phyloP scores from a whole-genome alignment of 1,140 invertebrate genomes.

The Rhysida immarginata region DNA sequence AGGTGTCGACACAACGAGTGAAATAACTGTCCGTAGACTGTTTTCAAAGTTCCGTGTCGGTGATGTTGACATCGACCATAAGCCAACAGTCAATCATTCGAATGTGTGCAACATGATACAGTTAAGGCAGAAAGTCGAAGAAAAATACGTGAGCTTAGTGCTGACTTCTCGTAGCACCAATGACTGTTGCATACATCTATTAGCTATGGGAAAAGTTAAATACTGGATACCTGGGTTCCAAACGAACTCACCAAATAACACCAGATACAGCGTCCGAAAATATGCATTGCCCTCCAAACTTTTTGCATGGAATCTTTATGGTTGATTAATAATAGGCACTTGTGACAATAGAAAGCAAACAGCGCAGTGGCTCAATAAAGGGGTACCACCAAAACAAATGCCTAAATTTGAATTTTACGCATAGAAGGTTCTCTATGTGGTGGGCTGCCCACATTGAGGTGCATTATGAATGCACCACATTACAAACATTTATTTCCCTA shows the following conservation, averaged over 20 bases:
- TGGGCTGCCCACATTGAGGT: not conserved
- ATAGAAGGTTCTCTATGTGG: not conserved
- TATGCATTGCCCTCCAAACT: not conserved
- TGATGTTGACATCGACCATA: not conserved
- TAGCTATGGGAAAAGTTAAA: not conserved
- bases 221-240: not conserved
- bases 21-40: not conserved
- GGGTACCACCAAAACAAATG: not conserved
- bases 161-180: not conserved
- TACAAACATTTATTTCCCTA: too few relatives aligned
- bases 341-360: not conserved
- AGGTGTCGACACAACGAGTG: not conserved
- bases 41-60: not conserved
- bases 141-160: not conserved
- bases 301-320: not conserved
- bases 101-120: not conserved
- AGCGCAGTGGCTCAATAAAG: not conserved
- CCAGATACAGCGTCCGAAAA: not conserved
- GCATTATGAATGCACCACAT: not conserved
- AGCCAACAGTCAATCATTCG: not conserved
- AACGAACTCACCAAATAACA: not conserved
- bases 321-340: not conserved
- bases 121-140: not conserved
- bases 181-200: not conserved
- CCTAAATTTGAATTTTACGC: not conserved